Evolutionary conservation across 2,113 vertebrate genomes (phyloP), one percentile per base, ranked within the genome.

Genomic region (Phyllopteryx taeniolatus): DNA sequence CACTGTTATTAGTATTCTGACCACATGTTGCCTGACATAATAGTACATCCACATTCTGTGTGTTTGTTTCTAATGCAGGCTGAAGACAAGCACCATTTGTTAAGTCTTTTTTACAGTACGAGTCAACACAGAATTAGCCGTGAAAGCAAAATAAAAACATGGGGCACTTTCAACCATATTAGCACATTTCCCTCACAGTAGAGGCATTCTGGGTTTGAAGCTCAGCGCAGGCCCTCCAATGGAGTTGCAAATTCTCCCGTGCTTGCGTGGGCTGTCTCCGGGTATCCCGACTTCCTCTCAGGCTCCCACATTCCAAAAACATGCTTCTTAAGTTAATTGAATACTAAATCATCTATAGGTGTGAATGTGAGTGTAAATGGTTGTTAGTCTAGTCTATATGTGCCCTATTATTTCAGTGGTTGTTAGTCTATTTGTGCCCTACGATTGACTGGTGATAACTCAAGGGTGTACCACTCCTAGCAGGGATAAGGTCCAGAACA

Each of bases 1-100:
- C 88, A 90, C 92, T 93, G 90, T 85, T 88, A 93, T 92, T 93
- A 91, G 82, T 88, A 84, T 88, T 87, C 86, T 86, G 87, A 90
- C 87, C 91, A 88, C 88, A 91, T 80, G 76, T 86, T 75, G 84
- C 83, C 84, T 86, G 82, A 86, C 86, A 87, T 74, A 78, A 85
- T 81, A 75, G 75, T 76, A 76, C 77, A 83, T 89, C 85, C 83
- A 86, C 77, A 83, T 81, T 79, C 76, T 83, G 68, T 88, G 84
- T 85, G 84, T 87, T 84, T 87, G 72, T 77, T 83, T 90, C 82
- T 86, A 86, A 89, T 84, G 77, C 86, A 86, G 70, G 59, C 75
- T 31, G 49, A 77, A 74, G 61, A 85, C 8, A 76, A 31, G 76
- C 47, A 49, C 49, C 13, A 6, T 33, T 60, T 67, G 64, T 47